Conservation (phyloP, 2,113 vertebrate genomes). For the Dromas ardeola region DNA sequence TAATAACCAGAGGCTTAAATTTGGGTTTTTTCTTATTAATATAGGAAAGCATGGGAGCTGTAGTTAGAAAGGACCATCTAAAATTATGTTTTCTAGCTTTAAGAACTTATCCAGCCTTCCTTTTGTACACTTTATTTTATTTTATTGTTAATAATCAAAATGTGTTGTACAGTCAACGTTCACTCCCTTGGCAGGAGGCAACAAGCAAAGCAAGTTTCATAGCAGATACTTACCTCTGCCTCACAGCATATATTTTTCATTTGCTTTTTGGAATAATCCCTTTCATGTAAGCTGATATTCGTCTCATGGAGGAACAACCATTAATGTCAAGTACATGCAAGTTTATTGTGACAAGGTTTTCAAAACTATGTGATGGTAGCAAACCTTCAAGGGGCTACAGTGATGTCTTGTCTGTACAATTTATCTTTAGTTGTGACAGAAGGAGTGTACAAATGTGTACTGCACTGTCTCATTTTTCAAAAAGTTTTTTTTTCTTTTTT, state of each 20-base stretch:
- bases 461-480: neutral
- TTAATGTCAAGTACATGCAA: neutral
- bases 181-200: neutral
- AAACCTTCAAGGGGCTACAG: neutral
- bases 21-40: neutral
- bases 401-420: neutral
- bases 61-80: neutral
- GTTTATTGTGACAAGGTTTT: conserved; percentile 1
- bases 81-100: neutral
- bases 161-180: neutral
- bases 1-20: neutral
- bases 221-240: neutral
- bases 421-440: neutral
- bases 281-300: neutral
- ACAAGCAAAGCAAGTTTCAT: neutral
- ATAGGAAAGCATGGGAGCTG: neutral
- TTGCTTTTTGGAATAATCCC: neutral
- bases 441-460: neutral
- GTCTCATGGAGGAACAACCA: neutral
- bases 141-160: neutral
- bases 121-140: neutral
- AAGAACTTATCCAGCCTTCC: neutral
- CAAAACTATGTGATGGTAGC: neutral
- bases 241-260: neutral
- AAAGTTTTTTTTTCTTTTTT: neutral